phyloP scores from a whole-genome alignment of 2,888 invertebrate species.

The Eustalomyia histrio region DNA sequence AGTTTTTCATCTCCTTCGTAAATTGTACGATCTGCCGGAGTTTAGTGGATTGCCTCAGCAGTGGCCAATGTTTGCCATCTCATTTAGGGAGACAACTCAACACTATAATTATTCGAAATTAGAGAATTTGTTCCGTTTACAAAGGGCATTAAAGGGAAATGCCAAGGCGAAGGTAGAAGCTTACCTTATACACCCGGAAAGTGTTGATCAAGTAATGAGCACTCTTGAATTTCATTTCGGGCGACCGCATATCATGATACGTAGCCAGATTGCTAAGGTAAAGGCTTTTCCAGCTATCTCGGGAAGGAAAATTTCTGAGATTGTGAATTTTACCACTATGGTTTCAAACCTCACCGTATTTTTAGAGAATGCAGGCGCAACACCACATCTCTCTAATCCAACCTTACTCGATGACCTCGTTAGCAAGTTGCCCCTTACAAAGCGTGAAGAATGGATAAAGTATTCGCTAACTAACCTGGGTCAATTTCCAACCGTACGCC shows the following conservation, averaged over 20 bases:
- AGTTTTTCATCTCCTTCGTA: slow-evolving; percentile 2
- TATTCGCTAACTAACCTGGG: slow-evolving; percentile 19
- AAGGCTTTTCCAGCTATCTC: no score
- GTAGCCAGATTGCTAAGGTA: slow-evolving; percentile 34
- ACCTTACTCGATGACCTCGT: no score
- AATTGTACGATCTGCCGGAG: slow-evolving; percentile 19
- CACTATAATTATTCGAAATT: slow-evolving; percentile 33
- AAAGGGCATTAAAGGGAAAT: slow-evolving; percentile 34
- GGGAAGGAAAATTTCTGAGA: no score
- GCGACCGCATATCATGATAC: slow-evolving; percentile 16
- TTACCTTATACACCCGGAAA: neutral
- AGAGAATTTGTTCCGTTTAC: slow-evolving; percentile 44
- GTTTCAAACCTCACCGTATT: no score
- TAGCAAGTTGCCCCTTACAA: no score
- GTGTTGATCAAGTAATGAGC: neutral
- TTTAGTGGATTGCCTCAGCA: neutral
- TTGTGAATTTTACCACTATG: no score
- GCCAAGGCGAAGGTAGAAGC: slow-evolving; percentile 4
- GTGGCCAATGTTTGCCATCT: slow-evolving; percentile 48
- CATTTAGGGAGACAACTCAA: slow-evolving; percentile 32
- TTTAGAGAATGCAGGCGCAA: no score
- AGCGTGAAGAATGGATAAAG: no score
- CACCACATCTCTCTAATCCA: no score
- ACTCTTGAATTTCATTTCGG: slow-evolving; percentile 10
- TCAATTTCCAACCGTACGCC: slow-evolving; percentile 38